A percentile compares a stretch with the other conserved stretches of the same genome.
phyloP scores from a whole-genome alignment of 2,113 vertebrate genomes.

The Cyphomyrus plagiostoma region DNA sequence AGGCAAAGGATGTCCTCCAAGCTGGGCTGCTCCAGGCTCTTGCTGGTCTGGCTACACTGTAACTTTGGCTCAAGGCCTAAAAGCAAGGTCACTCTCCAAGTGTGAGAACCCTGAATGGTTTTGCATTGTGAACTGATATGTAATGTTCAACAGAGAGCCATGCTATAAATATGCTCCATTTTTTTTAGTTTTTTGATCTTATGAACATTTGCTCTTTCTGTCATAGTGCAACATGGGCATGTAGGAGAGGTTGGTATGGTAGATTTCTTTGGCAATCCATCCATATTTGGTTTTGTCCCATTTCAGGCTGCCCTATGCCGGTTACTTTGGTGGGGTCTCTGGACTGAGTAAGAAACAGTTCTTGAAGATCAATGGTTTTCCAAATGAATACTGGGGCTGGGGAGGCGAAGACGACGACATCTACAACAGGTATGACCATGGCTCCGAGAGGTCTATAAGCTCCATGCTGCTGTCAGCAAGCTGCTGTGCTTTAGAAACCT shows the following conservation, averaged over 20 bases:
- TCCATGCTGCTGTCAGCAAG: not conserved
- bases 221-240: not conserved
- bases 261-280: not conserved
- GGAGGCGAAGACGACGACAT: slow-evolving; percentile 98
- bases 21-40: not conserved
- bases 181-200: not conserved
- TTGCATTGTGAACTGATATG: not conserved
- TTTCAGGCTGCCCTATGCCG: slow-evolving; percentile 84
- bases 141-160: not conserved
- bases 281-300: not conserved
- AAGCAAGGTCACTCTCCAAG: not conserved
- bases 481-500: not conserved
- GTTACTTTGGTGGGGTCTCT: slow-evolving; percentile 95
- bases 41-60: not conserved
- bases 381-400: slow-evolving; percentile 99
- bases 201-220: not conserved
- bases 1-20: not conserved
- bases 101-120: not conserved
- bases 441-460: not conserved
- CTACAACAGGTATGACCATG: slow-evolving; percentile 81
- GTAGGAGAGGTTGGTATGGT: not conserved
- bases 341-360: slow-evolving; percentile 96
- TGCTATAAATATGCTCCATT: not conserved
- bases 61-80: not conserved
- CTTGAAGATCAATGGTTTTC: slow-evolving; percentile 97